phyloP scores from a whole-genome alignment of 2,797 vertebrate genomes.

The Chanos chanos region DNA sequence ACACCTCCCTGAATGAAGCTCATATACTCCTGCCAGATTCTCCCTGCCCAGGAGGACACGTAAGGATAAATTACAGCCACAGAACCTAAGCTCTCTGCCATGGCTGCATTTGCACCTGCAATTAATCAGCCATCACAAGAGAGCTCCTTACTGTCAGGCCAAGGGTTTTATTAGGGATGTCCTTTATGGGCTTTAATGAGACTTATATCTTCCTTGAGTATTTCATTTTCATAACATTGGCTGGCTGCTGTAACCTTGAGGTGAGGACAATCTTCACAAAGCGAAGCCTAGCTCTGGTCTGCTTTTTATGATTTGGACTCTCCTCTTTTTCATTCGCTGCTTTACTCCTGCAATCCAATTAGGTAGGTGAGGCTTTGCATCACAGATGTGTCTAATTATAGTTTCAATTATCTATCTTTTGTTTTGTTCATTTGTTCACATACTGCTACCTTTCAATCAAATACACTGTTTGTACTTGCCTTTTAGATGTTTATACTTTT shows the following conservation, averaged over 20 bases:
- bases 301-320: conserved; percentile 46
- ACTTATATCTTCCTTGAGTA: conserved; percentile 78
- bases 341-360: conserved; percentile 14
- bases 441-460: conserved; percentile 36
- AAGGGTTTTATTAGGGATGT: conserved; percentile 78
- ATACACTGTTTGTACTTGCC: conserved; percentile 7
- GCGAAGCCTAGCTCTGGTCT: conserved; percentile 42
- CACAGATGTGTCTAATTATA: conserved; percentile 61
- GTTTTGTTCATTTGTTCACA: conserved; percentile 57
- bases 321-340: conserved; percentile 53
- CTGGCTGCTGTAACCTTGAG: conserved; percentile 67
- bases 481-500: not conserved
- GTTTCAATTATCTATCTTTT: conserved; percentile 62
- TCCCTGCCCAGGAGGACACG: conserved; percentile 64
- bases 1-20: conserved; percentile 20
- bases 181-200: conserved; percentile 79
- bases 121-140: conserved; percentile 80
- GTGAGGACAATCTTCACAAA: conserved; percentile 50
- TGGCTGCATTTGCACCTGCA: conserved; percentile 74
- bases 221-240: conserved; percentile 71
- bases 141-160: conserved; percentile 72
- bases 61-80: conserved; percentile 71
- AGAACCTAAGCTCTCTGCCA: conserved; percentile 47
- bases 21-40: conserved; percentile 58
- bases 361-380: conserved; percentile 35